phyloP scores from a whole-genome alignment of 2,797 vertebrate genomes.

The Poecilia gillii region DNA sequence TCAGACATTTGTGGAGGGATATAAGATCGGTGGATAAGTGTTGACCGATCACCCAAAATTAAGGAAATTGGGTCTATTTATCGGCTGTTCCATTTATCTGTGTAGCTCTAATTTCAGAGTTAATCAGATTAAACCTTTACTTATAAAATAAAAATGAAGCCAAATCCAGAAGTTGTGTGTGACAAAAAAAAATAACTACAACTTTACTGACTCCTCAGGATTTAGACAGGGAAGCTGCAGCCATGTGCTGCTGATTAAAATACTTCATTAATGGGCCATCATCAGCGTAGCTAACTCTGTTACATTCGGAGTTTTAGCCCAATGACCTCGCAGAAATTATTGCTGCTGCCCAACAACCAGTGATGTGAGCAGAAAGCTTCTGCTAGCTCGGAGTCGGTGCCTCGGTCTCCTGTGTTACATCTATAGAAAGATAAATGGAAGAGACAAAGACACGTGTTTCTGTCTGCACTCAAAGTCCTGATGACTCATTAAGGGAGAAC shows the following conservation, averaged over 20 bases:
- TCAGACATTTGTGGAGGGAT: too few relatives aligned
- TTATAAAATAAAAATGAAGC: background rate
- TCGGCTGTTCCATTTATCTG: background rate
- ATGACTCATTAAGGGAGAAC: constrained; percentile 51
- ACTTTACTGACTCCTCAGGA: background rate
- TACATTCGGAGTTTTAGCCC: background rate
- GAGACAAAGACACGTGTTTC: constrained; percentile 8
- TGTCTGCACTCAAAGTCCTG: constrained; percentile 25
- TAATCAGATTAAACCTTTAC: background rate
- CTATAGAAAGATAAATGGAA: background rate
- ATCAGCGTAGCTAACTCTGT: background rate
- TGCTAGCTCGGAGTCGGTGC: background rate
- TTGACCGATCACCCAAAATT: background rate
- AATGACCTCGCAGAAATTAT: background rate
- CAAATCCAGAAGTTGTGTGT: background rate
- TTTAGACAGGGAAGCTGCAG: background rate
- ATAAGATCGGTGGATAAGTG: too few relatives aligned
- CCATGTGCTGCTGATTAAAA: background rate
- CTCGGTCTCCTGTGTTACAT: background rate
- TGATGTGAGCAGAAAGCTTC: background rate
- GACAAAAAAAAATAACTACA: background rate
- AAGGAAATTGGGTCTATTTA: background rate
- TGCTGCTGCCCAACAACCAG: background rate
- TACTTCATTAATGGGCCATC: background rate
- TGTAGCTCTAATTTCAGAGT: background rate